These are phyloP conservation scores for Otolemur crassicaudatus DNA, from an alignment of 2,797 vertebrate species.

Conservation along the genomic window DNA sequence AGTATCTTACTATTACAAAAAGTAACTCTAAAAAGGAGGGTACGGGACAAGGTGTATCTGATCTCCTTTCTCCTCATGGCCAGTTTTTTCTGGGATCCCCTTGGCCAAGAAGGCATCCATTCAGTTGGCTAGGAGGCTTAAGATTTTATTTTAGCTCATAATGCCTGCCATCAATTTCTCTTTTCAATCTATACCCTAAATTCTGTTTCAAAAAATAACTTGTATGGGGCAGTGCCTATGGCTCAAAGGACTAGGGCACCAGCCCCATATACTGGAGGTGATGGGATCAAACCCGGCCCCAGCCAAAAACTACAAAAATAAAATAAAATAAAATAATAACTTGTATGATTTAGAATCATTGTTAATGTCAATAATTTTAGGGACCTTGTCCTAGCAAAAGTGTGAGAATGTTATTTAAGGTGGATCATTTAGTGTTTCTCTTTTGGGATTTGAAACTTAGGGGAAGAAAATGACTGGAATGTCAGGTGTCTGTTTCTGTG, in stretches of 20 bases:
- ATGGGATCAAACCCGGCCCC: too few relatives aligned
- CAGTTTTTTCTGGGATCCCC: not conserved
- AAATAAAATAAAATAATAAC: not conserved
- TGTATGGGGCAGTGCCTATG: too few relatives aligned
- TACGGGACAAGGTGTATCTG: not conserved
- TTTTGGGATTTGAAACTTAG: not conserved
- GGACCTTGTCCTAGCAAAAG: not conserved
- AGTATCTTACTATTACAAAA: not conserved
- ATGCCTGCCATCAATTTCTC: not conserved
- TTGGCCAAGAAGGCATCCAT: not conserved
- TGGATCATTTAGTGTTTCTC: not conserved
- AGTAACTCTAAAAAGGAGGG: not conserved
- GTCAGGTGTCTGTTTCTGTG: not conserved
- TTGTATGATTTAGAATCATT: not conserved
- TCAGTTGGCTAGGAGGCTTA: not conserved
- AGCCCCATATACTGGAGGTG: too few relatives aligned
- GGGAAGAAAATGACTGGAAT: not conserved
- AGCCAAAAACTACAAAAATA: too few relatives aligned
- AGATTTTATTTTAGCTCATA: not conserved
- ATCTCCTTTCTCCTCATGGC: not conserved
- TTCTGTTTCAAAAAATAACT: slow-evolving; percentile 19
- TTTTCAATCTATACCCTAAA: not conserved
- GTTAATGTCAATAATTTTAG: not conserved
- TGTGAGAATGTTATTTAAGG: not conserved
- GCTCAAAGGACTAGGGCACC: too few relatives aligned